Conservation (phyloP, 1,140 invertebrate genomes). For the Drosophila sechellia region DNA sequence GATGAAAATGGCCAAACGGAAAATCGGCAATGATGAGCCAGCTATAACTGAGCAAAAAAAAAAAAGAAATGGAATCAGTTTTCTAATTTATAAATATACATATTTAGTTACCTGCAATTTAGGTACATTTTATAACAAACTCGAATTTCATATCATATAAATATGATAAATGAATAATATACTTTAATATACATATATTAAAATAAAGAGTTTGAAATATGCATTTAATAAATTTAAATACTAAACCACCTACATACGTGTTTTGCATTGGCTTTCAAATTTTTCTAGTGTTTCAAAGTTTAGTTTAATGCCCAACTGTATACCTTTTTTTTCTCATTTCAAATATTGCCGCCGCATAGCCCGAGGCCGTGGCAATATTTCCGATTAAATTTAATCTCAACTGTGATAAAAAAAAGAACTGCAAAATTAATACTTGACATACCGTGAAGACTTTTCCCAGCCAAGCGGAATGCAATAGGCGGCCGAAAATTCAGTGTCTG, state of each 20-base stretch:
- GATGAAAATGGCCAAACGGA: slow-evolving; percentile 8
- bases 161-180: no score
- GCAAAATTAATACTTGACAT: slow-evolving; percentile 27
- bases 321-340: background rate
- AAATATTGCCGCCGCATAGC: background rate
- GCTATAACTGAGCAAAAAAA: slow-evolving; percentile 4
- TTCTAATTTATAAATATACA: background rate
- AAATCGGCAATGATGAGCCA: slow-evolving; percentile 19
- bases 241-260: background rate
- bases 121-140: background rate
- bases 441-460: slow-evolving; percentile 3
- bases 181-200: no score
- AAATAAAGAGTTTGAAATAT: no score
- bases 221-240: background rate
- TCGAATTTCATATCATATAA: background rate
- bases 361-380: slow-evolving; percentile 7
- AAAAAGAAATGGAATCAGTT: background rate
- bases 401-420: slow-evolving; percentile 8
- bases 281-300: background rate
- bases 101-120: background rate
- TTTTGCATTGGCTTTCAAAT: no score
- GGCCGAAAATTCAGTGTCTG: slow-evolving; percentile 7
- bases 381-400: slow-evolving; percentile 4
- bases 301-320: background rate
- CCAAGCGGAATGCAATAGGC: slow-evolving; percentile 24